Evolutionary conservation across 2,888 invertebrate species (phyloP).

Genomic region (Marasmarcha lunaedactyla): DNA sequence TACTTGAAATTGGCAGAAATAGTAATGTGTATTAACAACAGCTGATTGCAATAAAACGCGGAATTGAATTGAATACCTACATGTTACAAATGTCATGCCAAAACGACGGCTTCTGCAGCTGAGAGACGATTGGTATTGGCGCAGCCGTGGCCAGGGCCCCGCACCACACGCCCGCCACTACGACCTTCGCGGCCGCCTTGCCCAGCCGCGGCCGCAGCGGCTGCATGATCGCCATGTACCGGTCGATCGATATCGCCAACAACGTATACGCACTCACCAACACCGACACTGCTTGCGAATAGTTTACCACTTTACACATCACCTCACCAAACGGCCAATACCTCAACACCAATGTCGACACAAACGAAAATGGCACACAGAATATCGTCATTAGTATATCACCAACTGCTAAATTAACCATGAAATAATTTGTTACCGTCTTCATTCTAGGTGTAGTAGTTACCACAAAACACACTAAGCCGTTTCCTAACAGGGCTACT

Average conservation of each 20-base stretch:
- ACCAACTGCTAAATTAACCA: constrained; percentile 89
- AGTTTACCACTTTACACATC: constrained; percentile 87
- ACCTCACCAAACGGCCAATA: constrained; percentile 90
- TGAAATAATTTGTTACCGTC: constrained; percentile 93
- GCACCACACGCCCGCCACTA: constrained; percentile 80
- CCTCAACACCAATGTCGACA: constrained; percentile 81
- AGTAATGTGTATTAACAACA: no score
- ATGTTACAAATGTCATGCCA: constrained; percentile 75
- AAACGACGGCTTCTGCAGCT: constrained; percentile 70
- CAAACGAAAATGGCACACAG: constrained; percentile 91
- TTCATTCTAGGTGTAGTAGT: constrained; percentile 86
- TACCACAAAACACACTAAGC: constrained; percentile 88
- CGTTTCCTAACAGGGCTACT: constrained; percentile 79
- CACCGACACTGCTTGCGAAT: constrained; percentile 84
- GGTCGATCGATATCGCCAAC: constrained; percentile 90
- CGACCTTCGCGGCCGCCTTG: constrained; percentile 74
- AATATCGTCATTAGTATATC: constrained; percentile 91
- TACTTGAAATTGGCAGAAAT: no score
- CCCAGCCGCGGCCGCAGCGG: constrained; percentile 86
- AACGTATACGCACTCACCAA: constrained; percentile 90
- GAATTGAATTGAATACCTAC: no score
- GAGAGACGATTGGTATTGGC: constrained; percentile 84
- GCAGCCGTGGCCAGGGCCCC: constrained; percentile 83
- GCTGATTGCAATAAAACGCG: no score
- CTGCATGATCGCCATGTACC: constrained; percentile 91